A percentile compares a stretch with the other conserved stretches of the same genome.
Evolutionary conservation across 2,888 invertebrate genomes (phyloP).

Genomic region (Calephelis perditalis): DNA sequence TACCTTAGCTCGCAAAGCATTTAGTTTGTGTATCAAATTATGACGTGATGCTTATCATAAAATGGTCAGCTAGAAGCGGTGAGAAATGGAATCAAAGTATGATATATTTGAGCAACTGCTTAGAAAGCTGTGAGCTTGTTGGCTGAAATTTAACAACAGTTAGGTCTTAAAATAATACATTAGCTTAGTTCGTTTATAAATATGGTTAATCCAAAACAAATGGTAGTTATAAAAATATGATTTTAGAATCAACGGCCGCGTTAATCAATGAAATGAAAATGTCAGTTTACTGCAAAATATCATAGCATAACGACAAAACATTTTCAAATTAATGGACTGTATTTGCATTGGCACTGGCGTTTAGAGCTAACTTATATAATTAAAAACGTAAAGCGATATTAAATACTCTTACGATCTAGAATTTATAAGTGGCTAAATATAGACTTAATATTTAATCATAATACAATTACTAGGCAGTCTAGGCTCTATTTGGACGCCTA

Average conservation of each 20-base stretch:
- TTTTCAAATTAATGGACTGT: conserved; percentile 34
- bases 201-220: neutral
- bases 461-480: conserved; percentile 30
- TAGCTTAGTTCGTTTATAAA: conserved; percentile 5
- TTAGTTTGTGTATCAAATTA: conserved; percentile 31
- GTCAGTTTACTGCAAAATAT: conserved; percentile 55
- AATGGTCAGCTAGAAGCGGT: conserved; percentile 66
- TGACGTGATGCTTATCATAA: conserved; percentile 45
- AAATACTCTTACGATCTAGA: conserved; percentile 33
- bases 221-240: conserved; percentile 10
- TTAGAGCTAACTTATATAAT: conserved; percentile 7
- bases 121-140: conserved; percentile 72
- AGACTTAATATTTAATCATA: conserved; percentile 28
- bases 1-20: conserved; percentile 32
- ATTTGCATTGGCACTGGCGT: conserved; percentile 47
- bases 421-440: conserved; percentile 34
- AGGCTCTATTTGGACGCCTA: conserved; percentile 31
- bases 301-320: conserved; percentile 43
- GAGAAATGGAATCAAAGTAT: conserved; percentile 52
- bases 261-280: conserved; percentile 22
- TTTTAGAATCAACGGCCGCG: neutral
- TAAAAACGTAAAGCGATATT: conserved; percentile 28
- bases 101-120: conserved; percentile 68
- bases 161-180: neutral
- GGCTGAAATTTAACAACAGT: conserved; percentile 6